These are phyloP conservation scores for Argyrosomus regius DNA, from an alignment of 2,797 vertebrate species.

Conservation along the genomic window DNA sequence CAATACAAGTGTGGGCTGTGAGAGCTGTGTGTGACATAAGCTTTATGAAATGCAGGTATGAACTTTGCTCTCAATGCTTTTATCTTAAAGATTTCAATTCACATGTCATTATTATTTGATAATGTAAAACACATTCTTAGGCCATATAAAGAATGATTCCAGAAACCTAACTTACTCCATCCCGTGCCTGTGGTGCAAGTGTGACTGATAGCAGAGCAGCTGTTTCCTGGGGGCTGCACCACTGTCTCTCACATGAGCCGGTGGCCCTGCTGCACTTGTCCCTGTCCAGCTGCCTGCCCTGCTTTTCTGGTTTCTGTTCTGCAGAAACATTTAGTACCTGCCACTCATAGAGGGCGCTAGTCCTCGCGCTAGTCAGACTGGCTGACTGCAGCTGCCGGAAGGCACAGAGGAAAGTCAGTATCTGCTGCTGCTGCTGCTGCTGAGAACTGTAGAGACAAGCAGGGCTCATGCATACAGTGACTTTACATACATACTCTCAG, in stretches of 20 bases:
- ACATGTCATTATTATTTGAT: background rate
- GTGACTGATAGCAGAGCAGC: slow-evolving; percentile 76
- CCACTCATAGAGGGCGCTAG: slow-evolving; percentile 77
- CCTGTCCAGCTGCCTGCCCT: slow-evolving; percentile 67
- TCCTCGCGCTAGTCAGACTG: slow-evolving; percentile 73
- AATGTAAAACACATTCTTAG: slow-evolving; percentile 10
- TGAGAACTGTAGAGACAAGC: slow-evolving; percentile 32
- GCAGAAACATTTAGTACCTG: slow-evolving; percentile 36
- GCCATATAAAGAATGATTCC: slow-evolving; percentile 12
- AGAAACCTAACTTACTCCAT: slow-evolving; percentile 20
- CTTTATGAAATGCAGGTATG: background rate
- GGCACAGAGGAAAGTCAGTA: slow-evolving; percentile 34
- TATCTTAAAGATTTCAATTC: background rate
- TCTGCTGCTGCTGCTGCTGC: slow-evolving; percentile 17
- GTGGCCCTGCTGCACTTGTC: slow-evolving; percentile 63
- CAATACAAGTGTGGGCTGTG: background rate
- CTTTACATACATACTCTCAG: slow-evolving; percentile 18
- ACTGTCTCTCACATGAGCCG: slow-evolving; percentile 44
- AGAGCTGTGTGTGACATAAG: slow-evolving; percentile 1
- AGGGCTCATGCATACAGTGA: slow-evolving; percentile 12
- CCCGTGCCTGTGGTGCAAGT: slow-evolving; percentile 37
- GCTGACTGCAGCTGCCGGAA: slow-evolving; percentile 47
- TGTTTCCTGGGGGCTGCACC: slow-evolving; percentile 75
- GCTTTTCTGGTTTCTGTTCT: slow-evolving; percentile 45
- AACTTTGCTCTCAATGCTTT: background rate